Conservation (phyloP, 2,113 vertebrate genomes). For the Rhabdornis inornatus region DNA sequence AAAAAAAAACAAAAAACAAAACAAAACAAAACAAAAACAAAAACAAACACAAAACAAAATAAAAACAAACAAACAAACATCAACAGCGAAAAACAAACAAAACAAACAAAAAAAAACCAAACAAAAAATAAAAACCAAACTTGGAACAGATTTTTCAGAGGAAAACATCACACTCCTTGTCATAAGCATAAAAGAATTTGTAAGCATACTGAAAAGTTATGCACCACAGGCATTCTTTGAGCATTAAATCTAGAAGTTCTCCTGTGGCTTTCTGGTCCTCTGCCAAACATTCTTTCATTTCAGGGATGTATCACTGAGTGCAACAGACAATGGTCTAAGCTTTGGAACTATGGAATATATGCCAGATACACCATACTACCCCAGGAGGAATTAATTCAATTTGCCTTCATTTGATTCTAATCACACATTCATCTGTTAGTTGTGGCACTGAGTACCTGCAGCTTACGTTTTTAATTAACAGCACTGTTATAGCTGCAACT, state of each 20-base stretch:
- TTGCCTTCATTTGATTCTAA: slow-evolving; percentile 46
- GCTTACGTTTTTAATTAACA: slow-evolving; percentile 45
- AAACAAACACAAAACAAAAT: too few relatives aligned
- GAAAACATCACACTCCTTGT: not conserved
- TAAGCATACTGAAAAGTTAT: not conserved
- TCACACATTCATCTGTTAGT: slow-evolving; percentile 40
- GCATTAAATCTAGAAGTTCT: not conserved
- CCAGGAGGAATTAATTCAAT: slow-evolving; percentile 45
- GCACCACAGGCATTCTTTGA: not conserved
- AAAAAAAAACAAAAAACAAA: too few relatives aligned
- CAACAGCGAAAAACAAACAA: too few relatives aligned
- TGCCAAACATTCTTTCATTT: not conserved
- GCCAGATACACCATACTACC: not conserved
- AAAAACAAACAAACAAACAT: too few relatives aligned
- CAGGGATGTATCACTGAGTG: not conserved
- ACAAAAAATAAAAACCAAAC: too few relatives aligned
- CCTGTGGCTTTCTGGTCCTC: not conserved
- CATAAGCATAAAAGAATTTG: not conserved
- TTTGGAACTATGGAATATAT: not conserved
- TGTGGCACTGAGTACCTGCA: not conserved
- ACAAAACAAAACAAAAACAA: not conserved
- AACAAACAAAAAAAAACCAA: too few relatives aligned
- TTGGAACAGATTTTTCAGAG: not conserved
- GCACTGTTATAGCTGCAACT: not conserved
- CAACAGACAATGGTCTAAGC: not conserved